Percentiles rank a stretch among this genome's conserved stretches.
These are phyloP conservation scores for Elgaria multicarinata DNA, from an alignment of 2,113 vertebrate species.

Conservation along the genomic window DNA sequence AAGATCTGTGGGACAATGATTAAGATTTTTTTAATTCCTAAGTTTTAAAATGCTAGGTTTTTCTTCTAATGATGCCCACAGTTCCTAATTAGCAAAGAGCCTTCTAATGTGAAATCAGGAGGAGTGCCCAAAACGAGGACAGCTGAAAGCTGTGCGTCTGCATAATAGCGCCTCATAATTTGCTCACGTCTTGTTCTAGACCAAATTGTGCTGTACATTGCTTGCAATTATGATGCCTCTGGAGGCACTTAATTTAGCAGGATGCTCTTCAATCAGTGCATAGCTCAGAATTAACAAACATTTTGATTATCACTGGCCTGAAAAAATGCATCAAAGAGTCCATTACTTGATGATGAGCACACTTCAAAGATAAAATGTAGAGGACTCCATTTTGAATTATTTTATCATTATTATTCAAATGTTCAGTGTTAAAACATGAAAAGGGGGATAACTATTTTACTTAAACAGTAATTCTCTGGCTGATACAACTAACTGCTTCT, in stretches of 20 bases:
- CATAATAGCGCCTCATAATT: not conserved
- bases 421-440: not conserved
- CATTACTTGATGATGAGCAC: not conserved
- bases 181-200: not conserved
- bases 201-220: not conserved
- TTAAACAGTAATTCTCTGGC: not conserved
- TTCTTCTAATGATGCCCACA: not conserved
- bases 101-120: not conserved
- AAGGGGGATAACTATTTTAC: too few species aligned
- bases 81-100: constrained; percentile 2
- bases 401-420: not conserved
- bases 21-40: not conserved
- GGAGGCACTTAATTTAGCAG: not conserved
- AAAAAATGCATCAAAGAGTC: not conserved
- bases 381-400: not conserved
- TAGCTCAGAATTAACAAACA: not conserved
- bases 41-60: not conserved
- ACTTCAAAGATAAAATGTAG: not conserved
- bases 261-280: not conserved
- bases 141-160: not conserved
- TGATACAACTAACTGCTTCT: not conserved
- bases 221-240: not conserved
- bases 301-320: not conserved
- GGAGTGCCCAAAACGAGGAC: not conserved
- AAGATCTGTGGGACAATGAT: not conserved